Conservation (phyloP, 1,140 invertebrate species). For the Drosophila serrata region DNA sequence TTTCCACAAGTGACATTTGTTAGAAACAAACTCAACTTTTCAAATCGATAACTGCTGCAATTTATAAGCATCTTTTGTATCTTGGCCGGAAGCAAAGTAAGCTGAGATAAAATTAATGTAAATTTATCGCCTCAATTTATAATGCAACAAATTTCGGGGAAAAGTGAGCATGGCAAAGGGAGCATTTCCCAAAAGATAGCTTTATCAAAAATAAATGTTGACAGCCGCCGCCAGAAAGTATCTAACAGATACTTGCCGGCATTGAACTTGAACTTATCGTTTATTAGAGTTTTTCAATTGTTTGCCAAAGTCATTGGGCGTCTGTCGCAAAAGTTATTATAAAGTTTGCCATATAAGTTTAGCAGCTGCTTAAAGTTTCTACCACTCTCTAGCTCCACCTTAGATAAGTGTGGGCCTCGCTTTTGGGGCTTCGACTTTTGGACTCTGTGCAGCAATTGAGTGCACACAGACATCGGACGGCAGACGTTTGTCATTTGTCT, state of each 20-base stretch:
- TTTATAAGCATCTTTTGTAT: neutral
- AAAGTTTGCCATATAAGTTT: constrained; percentile 70
- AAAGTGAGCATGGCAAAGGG: constrained; percentile 2
- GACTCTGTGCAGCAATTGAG: constrained; percentile 62
- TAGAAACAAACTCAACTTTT: neutral
- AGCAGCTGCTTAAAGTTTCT: constrained; percentile 42
- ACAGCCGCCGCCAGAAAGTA: constrained; percentile 50
- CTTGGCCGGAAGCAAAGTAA: constrained; percentile 7
- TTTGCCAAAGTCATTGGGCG: constrained; percentile 66
- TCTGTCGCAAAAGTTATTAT: constrained; percentile 67
- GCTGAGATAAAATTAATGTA: constrained; percentile 67
- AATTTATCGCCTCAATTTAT: constrained; percentile 82
- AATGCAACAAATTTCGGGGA: constrained; percentile 63
- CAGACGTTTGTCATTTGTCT: constrained; percentile 82
- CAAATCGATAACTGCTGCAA: constrained; percentile 19
- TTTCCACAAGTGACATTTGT: neutral
- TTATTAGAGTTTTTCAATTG: constrained; percentile 62
- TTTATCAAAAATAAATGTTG: constrained; percentile 75
- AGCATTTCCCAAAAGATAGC: constrained; percentile 9
- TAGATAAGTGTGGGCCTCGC: constrained; percentile 42
- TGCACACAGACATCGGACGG: constrained; percentile 66
- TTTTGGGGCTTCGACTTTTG: constrained; percentile 28
- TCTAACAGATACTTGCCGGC: constrained; percentile 59
- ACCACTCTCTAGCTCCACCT: constrained; percentile 28
- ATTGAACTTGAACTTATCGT: constrained; percentile 76